A percentile compares a stretch with the other conserved stretches of the same genome.
These are phyloP conservation scores for Apteryx owenii DNA, from an alignment of 2,113 vertebrate genomes.

Conservation along the genomic window DNA sequence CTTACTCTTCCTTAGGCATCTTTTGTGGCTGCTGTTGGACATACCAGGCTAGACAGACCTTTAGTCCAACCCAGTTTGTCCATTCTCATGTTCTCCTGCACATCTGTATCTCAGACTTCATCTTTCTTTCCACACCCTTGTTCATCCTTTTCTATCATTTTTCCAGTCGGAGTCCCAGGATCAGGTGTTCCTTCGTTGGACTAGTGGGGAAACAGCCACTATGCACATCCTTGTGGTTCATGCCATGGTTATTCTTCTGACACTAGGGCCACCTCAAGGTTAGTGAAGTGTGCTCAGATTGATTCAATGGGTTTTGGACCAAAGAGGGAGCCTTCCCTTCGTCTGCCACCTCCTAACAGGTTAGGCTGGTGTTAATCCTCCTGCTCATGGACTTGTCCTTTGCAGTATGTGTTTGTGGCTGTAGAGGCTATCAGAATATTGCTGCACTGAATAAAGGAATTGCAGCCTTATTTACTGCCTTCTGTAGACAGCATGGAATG, in stretches of 20 bases:
- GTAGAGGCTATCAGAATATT: background rate
- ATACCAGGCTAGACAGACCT: background rate
- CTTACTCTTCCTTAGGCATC: background rate
- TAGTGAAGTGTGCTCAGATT: background rate
- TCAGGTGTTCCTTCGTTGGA: constrained; percentile 97
- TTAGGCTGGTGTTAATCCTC: background rate
- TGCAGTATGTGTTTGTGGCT: background rate
- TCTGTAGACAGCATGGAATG: background rate
- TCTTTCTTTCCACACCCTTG: background rate
- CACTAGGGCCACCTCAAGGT: constrained; percentile 93
- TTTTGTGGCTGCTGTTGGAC: background rate
- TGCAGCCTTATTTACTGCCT: background rate
- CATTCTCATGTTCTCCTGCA: background rate
- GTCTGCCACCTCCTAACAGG: background rate
- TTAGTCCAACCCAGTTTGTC: background rate
- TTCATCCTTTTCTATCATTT: background rate
- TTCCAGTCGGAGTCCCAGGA: constrained; percentile 95
- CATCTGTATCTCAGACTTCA: background rate
- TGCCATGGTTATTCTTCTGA: constrained; percentile 97
- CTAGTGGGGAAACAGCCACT: constrained; percentile 93
- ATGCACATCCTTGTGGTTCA: constrained; percentile 99
- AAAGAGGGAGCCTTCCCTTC: background rate
- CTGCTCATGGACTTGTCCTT: background rate
- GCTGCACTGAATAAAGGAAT: background rate
- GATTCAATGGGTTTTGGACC: background rate